phyloP scores from a whole-genome alignment of 1,140 invertebrate species.

The Drosophila repletoides region DNA sequence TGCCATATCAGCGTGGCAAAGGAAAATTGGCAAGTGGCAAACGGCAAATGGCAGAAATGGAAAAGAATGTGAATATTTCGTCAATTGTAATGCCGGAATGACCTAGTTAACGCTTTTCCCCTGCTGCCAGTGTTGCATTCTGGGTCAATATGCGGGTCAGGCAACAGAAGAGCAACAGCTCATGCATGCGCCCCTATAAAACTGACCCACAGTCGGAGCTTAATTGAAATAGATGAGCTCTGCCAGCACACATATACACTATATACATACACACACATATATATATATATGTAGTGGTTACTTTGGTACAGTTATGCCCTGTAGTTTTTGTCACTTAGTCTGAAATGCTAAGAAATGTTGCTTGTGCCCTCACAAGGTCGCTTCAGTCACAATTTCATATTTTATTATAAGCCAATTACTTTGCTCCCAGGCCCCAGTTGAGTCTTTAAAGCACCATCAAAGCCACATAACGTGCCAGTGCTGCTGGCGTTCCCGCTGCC shows the following conservation, averaged over 20 bases:
- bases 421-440: constrained; percentile 24
- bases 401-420: constrained; percentile 76
- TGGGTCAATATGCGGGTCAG: constrained; percentile 70
- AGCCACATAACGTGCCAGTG: constrained; percentile 52
- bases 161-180: constrained; percentile 10
- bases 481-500: constrained; percentile 23
- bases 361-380: constrained; percentile 14
- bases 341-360: constrained; percentile 34
- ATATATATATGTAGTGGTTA: constrained; percentile 20
- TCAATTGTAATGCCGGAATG: constrained; percentile 24
- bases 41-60: neutral
- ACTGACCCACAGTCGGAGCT: constrained; percentile 46
- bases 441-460: constrained; percentile 34
- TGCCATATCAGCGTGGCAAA: constrained; percentile 30
- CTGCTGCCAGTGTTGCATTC: constrained; percentile 43
- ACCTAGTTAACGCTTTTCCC: constrained; percentile 28
- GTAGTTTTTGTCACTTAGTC: constrained; percentile 11
- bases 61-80: constrained; percentile 17
- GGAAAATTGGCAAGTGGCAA: constrained; percentile 3
- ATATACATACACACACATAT: neutral
- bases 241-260: constrained; percentile 6
- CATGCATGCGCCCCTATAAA: constrained; percentile 38
- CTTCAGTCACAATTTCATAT: constrained; percentile 54
- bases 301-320: constrained; percentile 53
- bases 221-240: constrained; percentile 74